Percentiles rank a stretch among this genome's conserved stretches.
Evolutionary conservation across 2,797 vertebrate genomes (phyloP).

Genomic region (Phoxinus dragarum): DNA sequence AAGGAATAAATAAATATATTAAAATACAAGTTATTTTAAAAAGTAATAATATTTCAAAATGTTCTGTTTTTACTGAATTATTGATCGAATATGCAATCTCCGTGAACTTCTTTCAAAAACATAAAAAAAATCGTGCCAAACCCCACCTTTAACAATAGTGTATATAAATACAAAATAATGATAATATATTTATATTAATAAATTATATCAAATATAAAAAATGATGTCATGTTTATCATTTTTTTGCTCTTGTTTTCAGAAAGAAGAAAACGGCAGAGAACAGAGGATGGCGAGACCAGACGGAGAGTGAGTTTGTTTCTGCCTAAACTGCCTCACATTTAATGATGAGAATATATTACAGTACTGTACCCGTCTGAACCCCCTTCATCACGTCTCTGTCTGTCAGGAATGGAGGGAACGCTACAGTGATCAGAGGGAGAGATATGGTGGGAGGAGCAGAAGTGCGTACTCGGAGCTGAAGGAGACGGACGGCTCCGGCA

Average conservation of each 20-base stretch:
- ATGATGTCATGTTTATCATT: not conserved
- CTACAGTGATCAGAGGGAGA: slow-evolving; percentile 82
- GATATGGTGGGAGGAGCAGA: slow-evolving; percentile 76
- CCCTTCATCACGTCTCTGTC: not conserved
- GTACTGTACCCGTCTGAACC: not conserved
- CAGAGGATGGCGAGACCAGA: slow-evolving; percentile 84
- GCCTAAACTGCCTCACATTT: not conserved
- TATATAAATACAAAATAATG: no score
- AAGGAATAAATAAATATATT: not conserved
- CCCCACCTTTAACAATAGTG: no score
- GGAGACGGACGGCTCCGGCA: slow-evolving; percentile 77
- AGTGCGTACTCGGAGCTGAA: slow-evolving; percentile 82
- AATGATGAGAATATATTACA: not conserved
- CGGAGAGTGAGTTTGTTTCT: slow-evolving; percentile 78
- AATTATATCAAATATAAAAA: not conserved
- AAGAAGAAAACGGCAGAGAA: slow-evolving; percentile 88
- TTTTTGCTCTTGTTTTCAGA: slow-evolving; percentile 72
- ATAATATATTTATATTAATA: not conserved
- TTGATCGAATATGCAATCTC: no score
- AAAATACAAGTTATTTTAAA: not conserved
- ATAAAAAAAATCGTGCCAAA: no score
- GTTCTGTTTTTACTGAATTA: no score
- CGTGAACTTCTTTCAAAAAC: no score
- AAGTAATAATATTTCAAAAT: not conserved
- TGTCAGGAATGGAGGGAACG: slow-evolving; percentile 87